phyloP scores from a whole-genome alignment of 2,113 vertebrate genomes.

The Australoheros scitulus region DNA sequence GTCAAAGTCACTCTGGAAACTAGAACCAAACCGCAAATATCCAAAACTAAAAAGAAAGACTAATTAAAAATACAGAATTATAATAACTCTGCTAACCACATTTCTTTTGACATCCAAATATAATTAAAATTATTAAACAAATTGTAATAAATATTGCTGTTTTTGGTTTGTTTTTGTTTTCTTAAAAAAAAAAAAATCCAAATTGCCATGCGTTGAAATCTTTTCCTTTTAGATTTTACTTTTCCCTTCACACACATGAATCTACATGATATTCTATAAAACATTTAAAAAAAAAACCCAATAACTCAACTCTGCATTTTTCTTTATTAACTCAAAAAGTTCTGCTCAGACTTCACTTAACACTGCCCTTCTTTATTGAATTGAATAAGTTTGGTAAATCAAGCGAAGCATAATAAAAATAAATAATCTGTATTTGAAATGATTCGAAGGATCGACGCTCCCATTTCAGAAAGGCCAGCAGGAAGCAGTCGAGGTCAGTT shows the following conservation, averaged over 20 bases:
- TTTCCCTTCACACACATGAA: too few species aligned
- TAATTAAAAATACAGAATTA: not conserved
- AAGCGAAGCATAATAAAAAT: not conserved
- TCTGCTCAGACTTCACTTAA: not conserved
- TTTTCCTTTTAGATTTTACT: too few species aligned
- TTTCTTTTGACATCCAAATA: not conserved
- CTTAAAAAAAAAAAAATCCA: too few species aligned
- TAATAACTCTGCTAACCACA: not conserved
- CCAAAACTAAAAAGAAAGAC: not conserved
- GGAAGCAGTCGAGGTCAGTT: conserved; percentile 37
- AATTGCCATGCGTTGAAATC: too few species aligned
- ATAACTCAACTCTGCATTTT: not conserved
- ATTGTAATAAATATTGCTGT: too few species aligned
- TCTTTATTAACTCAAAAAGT: not conserved
- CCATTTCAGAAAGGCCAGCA: conserved; percentile 72
- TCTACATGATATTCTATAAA: too few species aligned
- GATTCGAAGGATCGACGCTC: not conserved
- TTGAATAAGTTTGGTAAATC: not conserved
- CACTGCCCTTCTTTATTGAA: not conserved
- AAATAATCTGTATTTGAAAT: not conserved
- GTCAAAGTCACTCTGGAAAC: not conserved
- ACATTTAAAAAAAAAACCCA: too few species aligned
- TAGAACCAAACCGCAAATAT: not conserved
- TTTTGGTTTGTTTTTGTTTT: too few species aligned
- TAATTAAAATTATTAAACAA: too few species aligned